Base-by-base conservation (phyloP, 2,888 invertebrate species). In the Drosophila monieri region DNA sequence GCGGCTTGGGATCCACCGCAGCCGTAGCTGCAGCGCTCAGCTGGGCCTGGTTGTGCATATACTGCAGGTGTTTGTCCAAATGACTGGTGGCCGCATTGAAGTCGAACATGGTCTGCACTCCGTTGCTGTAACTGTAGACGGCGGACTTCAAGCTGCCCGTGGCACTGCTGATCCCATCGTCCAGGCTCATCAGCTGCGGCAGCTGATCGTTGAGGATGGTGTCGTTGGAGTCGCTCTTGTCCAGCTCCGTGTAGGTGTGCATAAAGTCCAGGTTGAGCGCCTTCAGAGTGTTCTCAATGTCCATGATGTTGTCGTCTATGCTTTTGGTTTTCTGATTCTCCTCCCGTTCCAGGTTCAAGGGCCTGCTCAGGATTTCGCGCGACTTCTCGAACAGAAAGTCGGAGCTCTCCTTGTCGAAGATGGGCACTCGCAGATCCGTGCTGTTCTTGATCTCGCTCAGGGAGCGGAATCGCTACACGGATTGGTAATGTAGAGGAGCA, bases 381-480 rank as follows among this genome's bases (percentile, higher is more conserved):
- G 95, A 95, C 83, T 94, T 94, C 37, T 95, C 94, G 84, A 95
- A 95, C 87, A 94, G 95, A 88, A 95, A 95, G 89, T 95, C 95
- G 0, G 95, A 94, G 10, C 94, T 94, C n/a, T 94, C 94, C 89
- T 94, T 94, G 89, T 95, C 95, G 93, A 95, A 95, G 14, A 95
- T 90, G 1, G 95, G 95, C 48, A 95, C 92, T 70, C 94, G 92
- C 58, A 93, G 90, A 61, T 92, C 91, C 47, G 90, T 83, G 62
- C 90, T 90, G 53, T 92, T 91, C 77, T 93, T 93, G 49, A 93
- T 90, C 76, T 93, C 93, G 73, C 93, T 93, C 60, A 93, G 87
- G 70, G 93, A 92, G 75, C 92, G 92, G 89, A 93, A 93, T 76
- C 92, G 91, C 91, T 92, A 88, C 85, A 88, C 89, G 53, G 70